Evolutionary conservation across 2,888 invertebrate species (phyloP).

Genomic region (Zonitis immaculata): DNA sequence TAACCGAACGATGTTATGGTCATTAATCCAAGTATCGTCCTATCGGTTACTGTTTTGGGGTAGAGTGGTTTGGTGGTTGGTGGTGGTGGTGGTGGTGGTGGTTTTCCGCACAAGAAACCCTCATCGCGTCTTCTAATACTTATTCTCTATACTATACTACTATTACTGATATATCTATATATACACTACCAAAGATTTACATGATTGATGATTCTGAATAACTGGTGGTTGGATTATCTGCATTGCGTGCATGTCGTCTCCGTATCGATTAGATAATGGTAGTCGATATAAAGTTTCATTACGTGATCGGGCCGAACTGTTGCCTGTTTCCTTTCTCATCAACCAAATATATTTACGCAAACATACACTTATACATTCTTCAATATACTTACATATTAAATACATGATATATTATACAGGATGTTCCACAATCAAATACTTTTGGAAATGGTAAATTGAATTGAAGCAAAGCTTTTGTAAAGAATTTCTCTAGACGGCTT

Average conservation of each 20-base stretch:
- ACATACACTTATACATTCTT: neutral
- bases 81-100: constrained; percentile 8
- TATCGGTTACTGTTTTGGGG: constrained; percentile 9
- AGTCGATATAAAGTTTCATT: constrained; percentile 34
- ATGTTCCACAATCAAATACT: too few relatives aligned
- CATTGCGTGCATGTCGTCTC: constrained; percentile 43
- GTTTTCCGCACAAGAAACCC: constrained; percentile 18
- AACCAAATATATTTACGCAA: constrained; percentile 6
- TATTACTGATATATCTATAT: too few relatives aligned
- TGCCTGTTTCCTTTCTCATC: constrained; percentile 17
- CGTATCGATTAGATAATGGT: constrained; percentile 34
- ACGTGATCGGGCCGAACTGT: constrained; percentile 24
- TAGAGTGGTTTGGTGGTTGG: constrained; percentile 14
- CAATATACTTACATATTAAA: too few relatives aligned
- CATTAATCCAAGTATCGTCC: constrained; percentile 18
- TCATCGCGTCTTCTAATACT: neutral
- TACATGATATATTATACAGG: too few relatives aligned
- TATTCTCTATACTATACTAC: neutral
- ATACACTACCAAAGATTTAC: constrained; percentile 40
- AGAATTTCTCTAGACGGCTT: too few relatives aligned
- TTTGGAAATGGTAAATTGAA: too few relatives aligned
- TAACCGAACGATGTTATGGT: constrained; percentile 10
- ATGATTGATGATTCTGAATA: constrained; percentile 44
- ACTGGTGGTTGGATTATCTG: constrained; percentile 43
- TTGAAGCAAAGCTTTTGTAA: too few relatives aligned